Base-by-base conservation (phyloP, 2,888 invertebrate genomes). In the Aplocera efformata region DNA sequence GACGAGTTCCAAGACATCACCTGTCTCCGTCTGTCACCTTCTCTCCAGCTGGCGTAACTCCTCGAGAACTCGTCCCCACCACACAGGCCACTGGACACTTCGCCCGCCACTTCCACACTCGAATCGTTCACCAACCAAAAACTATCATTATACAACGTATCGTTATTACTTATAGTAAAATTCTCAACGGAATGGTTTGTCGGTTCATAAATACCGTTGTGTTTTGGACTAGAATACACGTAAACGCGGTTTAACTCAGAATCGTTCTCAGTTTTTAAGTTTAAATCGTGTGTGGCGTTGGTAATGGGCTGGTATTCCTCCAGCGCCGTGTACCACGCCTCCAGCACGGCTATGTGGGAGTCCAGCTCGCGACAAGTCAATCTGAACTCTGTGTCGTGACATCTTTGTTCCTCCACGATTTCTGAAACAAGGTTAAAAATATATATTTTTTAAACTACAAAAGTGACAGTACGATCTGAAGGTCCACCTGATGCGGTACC, bases 281-380 rank as follows among this genome's bases (percentile, higher is more conserved):
- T 63, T 13, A 77, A 49, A 28, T 60, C 63, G 48, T 37, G 61
- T 21, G 77, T 57, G 50, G 24, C 44, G 69, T 53, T 67, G 63
- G 82, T 17, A 17, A 3, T 36, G 6, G 32, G 40, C 6, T 41
- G 32, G 44, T 76, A 74, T 47, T 84, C 69, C 32, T 78, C 73
- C 39, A 58, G 30, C 27, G 84, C 64, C 42, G 86, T 85, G 69
- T 91, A 92, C 74, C 90, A 89, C n/a, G 90, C 91, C 59, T 91
- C 91, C 55, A 92, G 71, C 22, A 92, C 83, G 24, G 91, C 92
- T 44, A 92, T 90, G 64, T 91, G 90, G 1, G 91, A 88, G 69
- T 90, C 90, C 50, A 92, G 70, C 46, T 90, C 89, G 20, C 91
- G 89, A 58, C 92, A 92, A 3, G 91, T 92, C 29, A 92, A 75